Percentiles rank a stretch among this genome's conserved stretches.
phyloP scores from a whole-genome alignment of 2,113 vertebrate genomes.

The Ochotona princeps region DNA sequence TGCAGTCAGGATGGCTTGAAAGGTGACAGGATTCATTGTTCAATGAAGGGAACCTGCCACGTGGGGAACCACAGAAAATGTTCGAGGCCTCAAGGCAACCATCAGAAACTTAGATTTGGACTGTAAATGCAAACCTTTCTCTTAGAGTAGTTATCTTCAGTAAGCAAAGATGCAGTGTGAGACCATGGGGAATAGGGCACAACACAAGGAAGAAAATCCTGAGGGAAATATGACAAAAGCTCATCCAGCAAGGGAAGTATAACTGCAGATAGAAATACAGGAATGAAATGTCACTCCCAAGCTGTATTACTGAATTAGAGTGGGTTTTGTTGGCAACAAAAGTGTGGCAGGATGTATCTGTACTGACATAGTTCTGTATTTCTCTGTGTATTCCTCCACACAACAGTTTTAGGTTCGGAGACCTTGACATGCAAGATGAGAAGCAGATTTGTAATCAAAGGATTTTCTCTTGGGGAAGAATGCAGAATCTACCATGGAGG shows the following conservation, averaged over 20 bases:
- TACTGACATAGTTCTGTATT: not conserved
- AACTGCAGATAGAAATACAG: not conserved
- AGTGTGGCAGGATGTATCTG: not conserved
- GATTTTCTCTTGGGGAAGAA: not conserved
- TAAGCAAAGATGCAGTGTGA: not conserved
- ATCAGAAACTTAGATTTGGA: not conserved
- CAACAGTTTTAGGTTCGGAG: not conserved
- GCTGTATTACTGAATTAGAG: not conserved
- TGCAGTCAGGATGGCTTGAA: not conserved
- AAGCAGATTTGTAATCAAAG: not conserved
- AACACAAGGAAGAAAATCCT: not conserved
- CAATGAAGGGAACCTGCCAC: not conserved
- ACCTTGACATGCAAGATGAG: not conserved
- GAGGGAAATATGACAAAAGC: not conserved
- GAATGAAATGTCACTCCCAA: not conserved
- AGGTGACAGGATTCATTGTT: not conserved
- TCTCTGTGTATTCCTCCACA: not conserved
- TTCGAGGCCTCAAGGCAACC: not conserved
- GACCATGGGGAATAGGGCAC: fast-evolving
- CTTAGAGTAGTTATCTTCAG: not conserved
- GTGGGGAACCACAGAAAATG: not conserved
- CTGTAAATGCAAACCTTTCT: not conserved
- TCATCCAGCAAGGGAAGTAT: not conserved
- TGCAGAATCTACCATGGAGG: not conserved
- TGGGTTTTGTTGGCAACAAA: not conserved